Conservation (phyloP, 2,888 invertebrate genomes). For the Polydesmus complanatus region DNA sequence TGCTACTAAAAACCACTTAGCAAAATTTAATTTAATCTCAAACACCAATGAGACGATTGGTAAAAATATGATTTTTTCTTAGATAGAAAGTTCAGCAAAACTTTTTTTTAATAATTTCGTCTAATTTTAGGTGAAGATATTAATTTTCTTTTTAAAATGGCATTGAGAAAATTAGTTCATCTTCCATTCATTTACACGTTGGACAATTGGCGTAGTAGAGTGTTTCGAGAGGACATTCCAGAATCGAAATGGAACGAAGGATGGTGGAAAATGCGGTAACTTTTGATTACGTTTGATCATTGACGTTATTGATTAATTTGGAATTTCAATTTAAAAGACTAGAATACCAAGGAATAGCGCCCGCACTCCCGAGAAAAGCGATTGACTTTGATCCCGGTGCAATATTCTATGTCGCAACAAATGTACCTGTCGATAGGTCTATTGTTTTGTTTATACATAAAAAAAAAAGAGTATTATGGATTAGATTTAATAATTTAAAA, state of each 20-base stretch:
- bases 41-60: neutral
- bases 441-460: neutral
- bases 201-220: constrained; percentile 75
- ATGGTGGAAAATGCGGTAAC: constrained; percentile 68
- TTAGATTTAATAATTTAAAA: constrained; percentile 1
- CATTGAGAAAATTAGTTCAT: constrained; percentile 71
- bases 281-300: constrained; percentile 1
- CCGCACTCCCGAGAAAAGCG: constrained; percentile 69
- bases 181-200: constrained; percentile 68
- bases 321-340: neutral
- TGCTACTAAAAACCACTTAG: constrained; percentile 10
- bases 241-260: constrained; percentile 72
- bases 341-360: constrained; percentile 56
- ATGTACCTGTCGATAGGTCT: constrained; percentile 71
- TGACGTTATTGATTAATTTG: neutral
- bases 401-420: constrained; percentile 82
- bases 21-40: neutral
- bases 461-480: neutral
- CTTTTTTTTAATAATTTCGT: too few species aligned
- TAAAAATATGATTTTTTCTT: too few species aligned
- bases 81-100: too few species aligned
- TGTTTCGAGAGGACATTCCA: constrained; percentile 57
- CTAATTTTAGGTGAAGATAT: constrained; percentile 50
- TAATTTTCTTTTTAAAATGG: constrained; percentile 68
- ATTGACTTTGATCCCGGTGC: constrained; percentile 83